Base-by-base conservation (phyloP, 1,140 invertebrate species). In the Druon quercuslanigerum region DNA sequence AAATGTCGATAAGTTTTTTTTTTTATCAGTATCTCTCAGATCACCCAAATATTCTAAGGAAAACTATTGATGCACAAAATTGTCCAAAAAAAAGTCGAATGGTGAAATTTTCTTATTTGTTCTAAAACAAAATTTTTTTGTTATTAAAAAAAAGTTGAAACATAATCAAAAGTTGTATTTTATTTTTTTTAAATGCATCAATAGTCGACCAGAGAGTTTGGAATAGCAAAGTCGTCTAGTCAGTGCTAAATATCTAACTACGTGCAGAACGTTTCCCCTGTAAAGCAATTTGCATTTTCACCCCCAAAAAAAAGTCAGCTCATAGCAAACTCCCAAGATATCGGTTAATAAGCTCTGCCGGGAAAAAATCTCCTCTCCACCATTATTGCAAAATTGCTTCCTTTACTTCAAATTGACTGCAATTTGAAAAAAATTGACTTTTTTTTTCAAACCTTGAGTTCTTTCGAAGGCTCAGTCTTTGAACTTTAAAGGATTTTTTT, bases 1-100 rank as follows among this genome's bases (percentile, higher is more conserved):
- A 94, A 95, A 95, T 94, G 89, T 90, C 92, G 92, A 92, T 92
- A 90, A 93, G 93, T 87, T 82, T 85, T 83, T 82, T 87, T 79
- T 82, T 87, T 79, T 85, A 83, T 66, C 60, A 66, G 74, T 87
- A 85, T 74, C 83, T 83, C 25, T 72, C 74, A 80, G 84, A 75
- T 73, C 77, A 83, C 85, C 82, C 81, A 79, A 66, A 52, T 78
- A 70, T 80, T 80, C 84, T 73, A 46, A 77, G 76, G 72, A 17
- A 80, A 78, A 87, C 82, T 83, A 85, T 86, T 83, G 79, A 89
- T 87, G 82, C 71, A 71, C 73, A 74, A 79, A 76, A 57, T 73
- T 71, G 73, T 66, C 17, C n/a, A n/a, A 70, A 73, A 71, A 46
- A 5, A 46, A 46, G 25, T 33, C 25, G 2, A 46, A 46, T 8